Base-by-base conservation (phyloP, 2,797 vertebrate species). In the Rhynchotus rufescens region DNA sequence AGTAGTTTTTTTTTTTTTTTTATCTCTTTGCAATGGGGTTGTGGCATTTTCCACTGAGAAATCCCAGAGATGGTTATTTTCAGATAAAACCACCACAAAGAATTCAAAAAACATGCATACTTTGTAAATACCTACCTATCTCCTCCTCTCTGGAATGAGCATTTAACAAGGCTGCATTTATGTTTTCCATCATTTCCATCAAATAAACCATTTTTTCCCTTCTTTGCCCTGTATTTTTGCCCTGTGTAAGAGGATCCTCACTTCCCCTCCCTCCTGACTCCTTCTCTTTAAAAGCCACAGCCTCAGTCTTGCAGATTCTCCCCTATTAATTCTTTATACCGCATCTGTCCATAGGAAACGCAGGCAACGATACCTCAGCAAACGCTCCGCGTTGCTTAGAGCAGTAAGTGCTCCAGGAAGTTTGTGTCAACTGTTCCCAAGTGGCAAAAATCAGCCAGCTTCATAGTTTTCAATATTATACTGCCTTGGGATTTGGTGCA, bases 281-380 rank as follows among this genome's bases (percentile, higher is more conserved):
- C 23, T 71, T 62, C 30, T 12, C 25, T 71, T 82, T 57, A 65
- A 80, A 91, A 93, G 86, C 23, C 79, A 42, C 17, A 73, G 40
- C 86, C 60, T 4, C 15, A 59, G 57, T 34, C 26, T 82, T 71
- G 34, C 34, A 74, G 64, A 30, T 20, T 77, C 52, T 47, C 47
- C 1, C 4, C 71, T 86, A 74, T 92, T 94, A 94, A 82, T 90
- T 92, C 95, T 82, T 94, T 81, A 90, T 79, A 94, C 85, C 73
- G 44, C 56, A 65, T 84, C 45, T 81, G 26, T 84, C 77, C 26
- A 19, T 94, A 88, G 75, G 77, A 95, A 95, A 93, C 67, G 71
- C 45, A 79, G 51, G 42, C 44, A 82, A 52, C 15, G 36, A 56
- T 44, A 91, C 66, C 65, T 49, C 83, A 56, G 84, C 76, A 91